Evolutionary conservation across 2,797 vertebrate genomes (phyloP), one percentile per base, ranked within the genome.

Genomic region (Melanotaenia trifasciata): DNA sequence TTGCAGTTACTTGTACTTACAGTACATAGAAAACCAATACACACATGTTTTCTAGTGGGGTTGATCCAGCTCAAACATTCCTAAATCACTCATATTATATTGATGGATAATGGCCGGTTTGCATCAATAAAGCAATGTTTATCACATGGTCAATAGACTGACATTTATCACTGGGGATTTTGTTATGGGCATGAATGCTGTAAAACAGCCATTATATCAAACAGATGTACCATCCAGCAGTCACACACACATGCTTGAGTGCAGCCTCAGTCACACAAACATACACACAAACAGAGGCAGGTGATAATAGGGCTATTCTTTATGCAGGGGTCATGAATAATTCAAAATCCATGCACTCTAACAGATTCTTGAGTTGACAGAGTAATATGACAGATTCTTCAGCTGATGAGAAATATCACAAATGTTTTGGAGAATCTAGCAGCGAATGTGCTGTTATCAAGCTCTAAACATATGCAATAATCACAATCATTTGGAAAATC

Each of bases 261-360:
- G 47, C 78, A 63, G 63, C 47, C 62, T 74, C 66, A 72, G 72
- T 67, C 84, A 35, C 68, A 70, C 66, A 57, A 45, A 66, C 70
- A 63, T 69, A 74, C 80, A 74, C 80, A 75, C 84, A 80, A 80
- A 91, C 70, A 80, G 80, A 70, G 84, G 76, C 85, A 89, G 91
- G 92, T 93, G 89, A 92, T 92, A 92, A 93, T 88, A 84, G 87
- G 83, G 75, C 85, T 85, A 84, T 92, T 90, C 87, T 89, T 92
- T 90, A 90, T 88, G 75, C 86, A 30, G 79, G 68, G 45, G 71
- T 72, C 76, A 93, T 93, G 90, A 93, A 94, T 94, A 90, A 94
- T 93, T 94, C 90, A 92, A 50, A 83, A 79, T 92, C 80, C 84
- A 84, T 76, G 80, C 76, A 70, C 89, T 91, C 79, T 85, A 91